Evolutionary conservation across 2,888 invertebrate species (phyloP), one percentile per base, ranked within the genome.

Genomic region (Drosophila anceps): DNA sequence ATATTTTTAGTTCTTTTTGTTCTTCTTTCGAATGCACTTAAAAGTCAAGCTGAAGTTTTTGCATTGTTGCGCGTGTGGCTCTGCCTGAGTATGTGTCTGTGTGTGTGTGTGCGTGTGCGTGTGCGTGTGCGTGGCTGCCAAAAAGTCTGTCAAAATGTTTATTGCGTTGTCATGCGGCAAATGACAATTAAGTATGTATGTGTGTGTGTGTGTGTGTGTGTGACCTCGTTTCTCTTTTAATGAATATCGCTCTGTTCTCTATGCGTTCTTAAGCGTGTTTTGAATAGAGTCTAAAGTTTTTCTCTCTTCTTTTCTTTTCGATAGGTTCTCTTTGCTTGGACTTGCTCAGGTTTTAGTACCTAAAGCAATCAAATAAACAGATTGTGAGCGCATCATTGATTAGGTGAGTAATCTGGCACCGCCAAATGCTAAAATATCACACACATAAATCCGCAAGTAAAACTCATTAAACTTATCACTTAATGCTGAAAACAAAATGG

Each of bases 381-480:
- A 51, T 39, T 51, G 43, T 18, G 46, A 46, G 46, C 10, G 18
- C 24, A 37, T 27, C 61, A 69, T 69, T 79, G 76, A 75, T 75
- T 53, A 64, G 75, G 76, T 74, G 76, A 57, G 44, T 74, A 79
- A 76, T 68, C 59, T 60, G 62, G 9, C 4, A 43, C 2, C 24
- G 20, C 27, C 50, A 46, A 61, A 57, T 27, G 58, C 9, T 15
- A 18, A 48, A 61, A 62, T 62, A 10, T n/a, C 66, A 41, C 31
- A 31, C 44, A 50, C 73, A 76, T 61, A 73, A 64, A 78, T 73
- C 55, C 35, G 46, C 9, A 35, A 63, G 76, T 60, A 58, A 66
- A 80, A 75, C 70, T 81, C 81, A 69, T 81, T 73, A 81, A 81
- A 67, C 78, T 81, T 79, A 79, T 79, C 78, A 81, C 63, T 69